Conservation (phyloP, 1,140 invertebrate genomes). For the Musca domestica region DNA sequence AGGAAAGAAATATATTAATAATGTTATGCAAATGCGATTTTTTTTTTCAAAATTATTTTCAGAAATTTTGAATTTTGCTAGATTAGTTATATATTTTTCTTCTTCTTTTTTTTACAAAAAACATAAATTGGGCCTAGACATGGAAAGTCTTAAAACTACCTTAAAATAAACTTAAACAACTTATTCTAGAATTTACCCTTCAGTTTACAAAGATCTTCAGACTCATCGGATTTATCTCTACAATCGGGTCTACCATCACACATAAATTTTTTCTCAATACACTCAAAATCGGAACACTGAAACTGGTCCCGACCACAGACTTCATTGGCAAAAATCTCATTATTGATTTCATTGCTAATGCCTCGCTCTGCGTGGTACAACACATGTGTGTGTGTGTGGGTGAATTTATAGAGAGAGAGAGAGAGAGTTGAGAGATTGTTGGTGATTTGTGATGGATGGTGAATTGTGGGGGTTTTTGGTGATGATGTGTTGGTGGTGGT, state of each 20-base stretch:
- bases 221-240: constrained; percentile 67
- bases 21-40: neutral
- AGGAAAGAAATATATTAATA: neutral
- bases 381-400: too few species aligned
- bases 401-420: too few species aligned
- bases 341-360: neutral
- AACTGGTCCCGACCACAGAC: constrained; percentile 42
- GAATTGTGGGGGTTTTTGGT: neutral
- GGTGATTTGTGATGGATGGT: neutral
- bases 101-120: neutral
- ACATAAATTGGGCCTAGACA: neutral
- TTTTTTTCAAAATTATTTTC: neutral
- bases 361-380: neutral
- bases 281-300: constrained; percentile 51
- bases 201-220: constrained; percentile 13
- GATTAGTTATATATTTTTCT: neutral
- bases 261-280: constrained; percentile 50
- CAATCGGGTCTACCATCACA: constrained; percentile 70
- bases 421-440: neutral
- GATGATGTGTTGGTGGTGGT: neutral
- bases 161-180: neutral
- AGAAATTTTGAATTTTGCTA: neutral
- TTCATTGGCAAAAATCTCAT: constrained; percentile 13
- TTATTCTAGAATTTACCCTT: constrained; percentile 22
- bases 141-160: neutral